phyloP scores from a whole-genome alignment of 2,888 invertebrate genomes.

The Pterobdella sp. region DNA sequence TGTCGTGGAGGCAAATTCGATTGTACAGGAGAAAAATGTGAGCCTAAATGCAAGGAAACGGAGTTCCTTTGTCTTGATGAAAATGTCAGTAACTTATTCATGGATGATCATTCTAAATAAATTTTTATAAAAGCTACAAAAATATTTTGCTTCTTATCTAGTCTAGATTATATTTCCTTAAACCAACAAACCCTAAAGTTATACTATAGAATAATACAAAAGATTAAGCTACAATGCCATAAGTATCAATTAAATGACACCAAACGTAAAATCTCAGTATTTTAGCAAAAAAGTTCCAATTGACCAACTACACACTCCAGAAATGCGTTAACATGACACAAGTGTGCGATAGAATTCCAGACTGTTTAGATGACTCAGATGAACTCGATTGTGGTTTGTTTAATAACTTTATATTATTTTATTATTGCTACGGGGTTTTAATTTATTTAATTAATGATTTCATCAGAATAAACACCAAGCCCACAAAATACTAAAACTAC shows the following conservation, averaged over 20 bases:
- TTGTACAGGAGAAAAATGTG: conserved; percentile 30
- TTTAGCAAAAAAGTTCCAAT: no score
- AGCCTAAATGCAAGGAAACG: neutral
- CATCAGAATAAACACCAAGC: neutral
- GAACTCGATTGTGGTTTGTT: conserved; percentile 25
- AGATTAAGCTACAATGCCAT: no score
- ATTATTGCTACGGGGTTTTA: neutral
- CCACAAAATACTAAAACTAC: neutral
- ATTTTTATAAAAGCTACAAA: no score
- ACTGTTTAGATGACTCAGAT: conserved; percentile 25
- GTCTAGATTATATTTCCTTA: no score
- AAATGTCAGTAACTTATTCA: neutral
- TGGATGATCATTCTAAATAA: no score
- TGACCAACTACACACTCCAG: neutral
- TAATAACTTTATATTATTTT: neutral
- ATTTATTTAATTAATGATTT: neutral
- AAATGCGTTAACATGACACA: conserved; percentile 1
- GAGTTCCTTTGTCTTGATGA: conserved; percentile 18
- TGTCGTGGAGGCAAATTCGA: conserved; percentile 33
- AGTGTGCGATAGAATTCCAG: conserved; percentile 22
- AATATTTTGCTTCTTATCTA: no score
- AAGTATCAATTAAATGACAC: no score
- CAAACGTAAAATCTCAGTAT: no score
- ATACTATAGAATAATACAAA: no score
- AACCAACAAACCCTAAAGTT: no score